Evolutionary conservation across 2,113 vertebrate species (phyloP), one percentile per base, ranked within the genome.

Genomic region (Prolemur simus): DNA sequence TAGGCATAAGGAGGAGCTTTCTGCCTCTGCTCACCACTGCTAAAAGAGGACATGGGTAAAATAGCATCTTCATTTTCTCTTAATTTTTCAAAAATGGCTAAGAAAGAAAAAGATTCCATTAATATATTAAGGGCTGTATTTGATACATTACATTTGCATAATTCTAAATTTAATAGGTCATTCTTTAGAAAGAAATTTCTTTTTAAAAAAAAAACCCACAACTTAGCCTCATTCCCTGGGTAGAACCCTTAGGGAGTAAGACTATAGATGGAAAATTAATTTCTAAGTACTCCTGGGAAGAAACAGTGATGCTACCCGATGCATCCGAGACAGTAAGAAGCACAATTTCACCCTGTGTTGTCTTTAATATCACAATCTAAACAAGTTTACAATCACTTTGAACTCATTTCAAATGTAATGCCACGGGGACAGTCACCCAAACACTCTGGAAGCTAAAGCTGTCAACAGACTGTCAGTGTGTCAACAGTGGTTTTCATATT

Each of bases 401-500:
- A 97, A 94, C 81, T 90, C 25, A 10, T 7, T 90, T 54, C 64
- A 64, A 8, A 63, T 64, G 66, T 3, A 82, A 39, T 6, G 8
- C 10, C 76, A 4, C 17, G 29, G 15, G 37, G 83, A 20, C 14
- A 42, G n/a, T 29, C 47, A 88, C 56, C 54, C n/a, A 39, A 89
- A 84, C 9, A 29, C 0, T 10, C 68, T 73, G 66, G 71, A 97
- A 95, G 39, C 47, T 27, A 80, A 94, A 69, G 17, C 13, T 90
- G 94, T 69, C 76, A 97, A 80, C 63, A 95, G 21, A 95, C 78
- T 12, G 11, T 37, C 47, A 91, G 23, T 29, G 93, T 82, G 66
- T 87, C 71, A 97, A 90, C 39, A 73, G 34, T 39, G 8, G 34
- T 94, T 96, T 82, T 97, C 39, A 84, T 83, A 95, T 8, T 92